Base-by-base conservation (phyloP, 2,888 invertebrate species). In the Malthinus seriepunctatus region DNA sequence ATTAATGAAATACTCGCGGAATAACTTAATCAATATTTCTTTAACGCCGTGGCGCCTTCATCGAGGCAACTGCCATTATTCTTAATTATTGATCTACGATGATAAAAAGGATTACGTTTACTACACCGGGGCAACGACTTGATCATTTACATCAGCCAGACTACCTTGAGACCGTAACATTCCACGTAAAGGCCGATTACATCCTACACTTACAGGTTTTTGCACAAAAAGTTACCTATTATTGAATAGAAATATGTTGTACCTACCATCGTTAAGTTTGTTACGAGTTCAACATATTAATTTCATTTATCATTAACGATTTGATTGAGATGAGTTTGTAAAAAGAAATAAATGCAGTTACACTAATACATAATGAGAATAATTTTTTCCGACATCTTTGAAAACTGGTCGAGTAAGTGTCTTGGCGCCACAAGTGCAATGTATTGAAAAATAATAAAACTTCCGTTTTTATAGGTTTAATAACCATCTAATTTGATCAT, bases 91-190 rank as follows among this genome's bases (percentile, higher is more conserved):
- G 35, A 31, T 58, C 49, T 51, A 32, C 48, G 31, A 44, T 34
- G 34, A 44, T 48, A 48, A 58, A 47, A 53, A 59, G 53, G 32
- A 50, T 32, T 44, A 34, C 37, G 37, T 42, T 32, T 50, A 45
- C 49, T 50, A 54, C 51, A 46, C 37, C 64, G 62, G 70, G 69
- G 64, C 71, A 69, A 69, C 66, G 71, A 70, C 71, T 23, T 71
- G 68, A 65, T 64, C 58, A 60, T 61, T 58, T 56, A 63, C 56
- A 55, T 61, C 63, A 69, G 65, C 70, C 67, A 71, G 71, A 71
- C 72, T 72, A 72, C 72, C 72, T 72, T 72, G 72, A 70, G 67
- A 70, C 68, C 68, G 69, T 71, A 72, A 71, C 70, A 71, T 72
- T 72, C 71, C 68, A 56, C 62, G 61, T 59, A 69, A 70, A 72